These are phyloP conservation scores for Eclectus roratus DNA, from an alignment of 2,113 vertebrate genomes.

Conservation along the genomic window DNA sequence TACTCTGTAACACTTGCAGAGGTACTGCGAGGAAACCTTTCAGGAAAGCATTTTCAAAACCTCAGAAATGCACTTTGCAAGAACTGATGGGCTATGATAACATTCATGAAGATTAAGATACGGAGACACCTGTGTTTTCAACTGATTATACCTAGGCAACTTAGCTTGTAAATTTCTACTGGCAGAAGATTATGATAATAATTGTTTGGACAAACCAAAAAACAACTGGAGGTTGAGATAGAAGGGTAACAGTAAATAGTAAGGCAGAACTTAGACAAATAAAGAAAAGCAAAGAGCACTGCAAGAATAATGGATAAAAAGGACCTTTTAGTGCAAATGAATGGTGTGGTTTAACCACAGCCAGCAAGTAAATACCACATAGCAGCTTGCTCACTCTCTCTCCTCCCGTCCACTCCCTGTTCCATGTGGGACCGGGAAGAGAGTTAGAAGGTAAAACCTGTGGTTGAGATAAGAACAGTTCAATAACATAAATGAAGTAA, in stretches of 20 bases:
- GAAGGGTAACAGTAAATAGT: not conserved
- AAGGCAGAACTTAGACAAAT: not conserved
- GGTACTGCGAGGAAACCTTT: not conserved
- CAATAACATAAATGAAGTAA: not conserved
- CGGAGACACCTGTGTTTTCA: not conserved
- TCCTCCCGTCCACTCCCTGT: not conserved
- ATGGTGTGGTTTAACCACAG: not conserved
- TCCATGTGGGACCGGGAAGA: not conserved
- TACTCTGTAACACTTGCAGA: not conserved
- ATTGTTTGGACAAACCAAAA: not conserved
- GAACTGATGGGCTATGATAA: not conserved
- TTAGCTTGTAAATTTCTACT: not conserved
- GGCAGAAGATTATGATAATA: not conserved
- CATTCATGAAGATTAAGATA: conserved; percentile 14
- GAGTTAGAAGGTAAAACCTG: not conserved
- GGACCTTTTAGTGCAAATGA: not conserved
- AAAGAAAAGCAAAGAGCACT: not conserved
- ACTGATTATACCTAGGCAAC: not conserved
- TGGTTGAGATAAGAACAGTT: not conserved
- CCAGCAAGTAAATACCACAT: not conserved
- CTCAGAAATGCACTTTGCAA: not conserved
- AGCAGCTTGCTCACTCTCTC: not conserved
- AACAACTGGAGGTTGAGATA: not conserved
- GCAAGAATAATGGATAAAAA: conserved; percentile 26
- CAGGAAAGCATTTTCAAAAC: not conserved